Evolutionary conservation across 2,888 invertebrate genomes (phyloP).

Genomic region (Dioctria rufipes): DNA sequence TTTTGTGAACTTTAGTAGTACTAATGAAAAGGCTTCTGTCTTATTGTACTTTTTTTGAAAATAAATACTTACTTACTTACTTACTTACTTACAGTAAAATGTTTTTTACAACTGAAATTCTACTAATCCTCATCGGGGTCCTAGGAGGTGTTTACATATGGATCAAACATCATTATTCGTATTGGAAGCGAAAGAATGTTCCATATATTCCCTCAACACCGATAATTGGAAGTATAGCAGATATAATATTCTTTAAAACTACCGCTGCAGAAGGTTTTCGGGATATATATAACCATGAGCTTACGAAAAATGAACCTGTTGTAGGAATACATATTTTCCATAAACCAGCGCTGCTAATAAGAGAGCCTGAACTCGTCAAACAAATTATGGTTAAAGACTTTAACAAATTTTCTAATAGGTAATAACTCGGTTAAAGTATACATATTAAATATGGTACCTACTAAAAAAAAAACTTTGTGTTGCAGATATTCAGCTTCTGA

Average conservation of each 20-base stretch:
- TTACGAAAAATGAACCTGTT: slow-evolving; percentile 64
- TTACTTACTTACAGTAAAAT: too few relatives aligned
- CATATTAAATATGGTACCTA: not conserved
- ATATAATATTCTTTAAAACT: slow-evolving; percentile 64
- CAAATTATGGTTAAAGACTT: slow-evolving; percentile 72
- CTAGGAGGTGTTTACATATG: not conserved
- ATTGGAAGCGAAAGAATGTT: slow-evolving; percentile 68
- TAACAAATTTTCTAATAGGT: slow-evolving; percentile 69
- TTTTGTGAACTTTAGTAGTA: too few relatives aligned
- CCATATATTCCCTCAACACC: slow-evolving; percentile 67
- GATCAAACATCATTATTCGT: slow-evolving; percentile 14
- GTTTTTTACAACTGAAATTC: slow-evolving; percentile 25
- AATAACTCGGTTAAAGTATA: not conserved
- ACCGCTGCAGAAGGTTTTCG: slow-evolving; percentile 67
- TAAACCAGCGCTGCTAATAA: slow-evolving; percentile 70
- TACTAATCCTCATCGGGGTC: slow-evolving; percentile 4
- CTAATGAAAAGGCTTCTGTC: too few relatives aligned
- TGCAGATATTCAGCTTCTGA: slow-evolving; percentile 64
- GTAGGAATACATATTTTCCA: slow-evolving; percentile 70
- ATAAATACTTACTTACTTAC: not conserved
- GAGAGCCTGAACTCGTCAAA: slow-evolving; percentile 71
- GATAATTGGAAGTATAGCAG: slow-evolving; percentile 70
- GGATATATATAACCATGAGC: slow-evolving; percentile 67
- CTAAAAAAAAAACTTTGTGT: not conserved
- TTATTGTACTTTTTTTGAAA: too few relatives aligned